Base-by-base conservation (phyloP, 2,888 invertebrate genomes). In the Phalera bucephala region DNA sequence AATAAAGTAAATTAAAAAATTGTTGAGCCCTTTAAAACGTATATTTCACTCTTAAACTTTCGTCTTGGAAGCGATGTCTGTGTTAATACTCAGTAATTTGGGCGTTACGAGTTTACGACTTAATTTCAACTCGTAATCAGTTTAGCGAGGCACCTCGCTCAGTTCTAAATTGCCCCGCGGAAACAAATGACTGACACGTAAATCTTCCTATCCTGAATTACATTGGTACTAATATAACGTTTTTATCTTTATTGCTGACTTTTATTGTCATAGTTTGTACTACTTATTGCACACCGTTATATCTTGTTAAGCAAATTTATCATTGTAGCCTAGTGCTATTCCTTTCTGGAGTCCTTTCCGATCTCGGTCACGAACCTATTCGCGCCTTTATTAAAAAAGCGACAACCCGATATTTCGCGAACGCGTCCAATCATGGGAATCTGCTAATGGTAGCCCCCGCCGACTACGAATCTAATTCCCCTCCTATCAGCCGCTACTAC, bases 81-180 rank as follows among this genome's bases (percentile, higher is more conserved):
- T 64, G 71, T 76, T 80, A 82, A 81, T 78, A 78, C 70, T 68
- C 62, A 70, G 80, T 83, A 83, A 84, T 82, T 84, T 79, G 73
- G 72, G 72, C 72, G 75, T 74, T 77, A 72, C 71, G 72, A 82
- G 78, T 85, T 85, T 83, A 87, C 83, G 83, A 79, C 84, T 87
- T 86, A 84, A 87, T 87, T 87, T 84, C 72, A 72, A 79, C 77
- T 82, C 80, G 83, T 86, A 86, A 86, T 86, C 86, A 85, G 84
- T 83, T 81, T 76, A 79, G 72, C 73, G 69, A 69, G 71, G 69
- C 69, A 71, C 74, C 72, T 72, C 73, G 47, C 41, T 50, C 51
- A 57, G 64, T 52, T 47, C 66, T 66, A 80, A 80, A 82, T 83
- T 80, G 76, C 75, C 75, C 66, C 60, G 69, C 69, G 78, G 68